Evolutionary conservation across 2,888 invertebrate genomes (phyloP), one percentile per base, ranked within the genome.

Genomic region (Eretmocerus hayati): DNA sequence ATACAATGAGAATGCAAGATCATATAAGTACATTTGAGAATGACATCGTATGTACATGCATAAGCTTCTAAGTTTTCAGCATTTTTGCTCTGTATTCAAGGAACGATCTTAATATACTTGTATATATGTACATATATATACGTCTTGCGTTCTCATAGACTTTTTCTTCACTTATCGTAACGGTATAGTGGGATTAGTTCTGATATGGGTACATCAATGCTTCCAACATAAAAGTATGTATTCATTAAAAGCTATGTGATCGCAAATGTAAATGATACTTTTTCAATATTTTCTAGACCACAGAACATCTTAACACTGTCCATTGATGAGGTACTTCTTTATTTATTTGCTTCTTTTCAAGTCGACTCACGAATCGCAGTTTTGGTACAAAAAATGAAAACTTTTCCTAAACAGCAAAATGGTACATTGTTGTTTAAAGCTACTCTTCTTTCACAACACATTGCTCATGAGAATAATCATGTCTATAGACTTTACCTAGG

Each of bases 91-190:
- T 58, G 48, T 40, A 30, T 53, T 50, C 19, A 46, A 48, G 46
- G 32, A 15, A 47, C 37, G 50, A 46, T 23, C 42, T 41, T 51
- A 56, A 57, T 52, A 53, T 55, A 56, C 55, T 58, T 59, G 59
- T 59, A 59, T 55, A 60, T 60, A 58, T 57, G 57, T 59, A 50
- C 53, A 50, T 48, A 49, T 37, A 54, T 56, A 59, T 58, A 58
- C 48, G 54, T 58, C 58, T 57, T 57, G 58, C 53, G 49, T 56
- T 54, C 50, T 59, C 58, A 56, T 56, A 57, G 49, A 50, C 40
- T 56, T 48, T 44, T 22, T 49, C 39, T 50, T 37, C 45, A 46
- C 37, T 32, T 46, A 30, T 48, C 38, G 30, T 15, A 43, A 46
- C 18, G 32, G 19, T 52, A 46, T 46, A 21, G 21, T 50, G 16